Base-by-base conservation (phyloP, 2,113 vertebrate species). In the Gymnorhina tibicen region DNA sequence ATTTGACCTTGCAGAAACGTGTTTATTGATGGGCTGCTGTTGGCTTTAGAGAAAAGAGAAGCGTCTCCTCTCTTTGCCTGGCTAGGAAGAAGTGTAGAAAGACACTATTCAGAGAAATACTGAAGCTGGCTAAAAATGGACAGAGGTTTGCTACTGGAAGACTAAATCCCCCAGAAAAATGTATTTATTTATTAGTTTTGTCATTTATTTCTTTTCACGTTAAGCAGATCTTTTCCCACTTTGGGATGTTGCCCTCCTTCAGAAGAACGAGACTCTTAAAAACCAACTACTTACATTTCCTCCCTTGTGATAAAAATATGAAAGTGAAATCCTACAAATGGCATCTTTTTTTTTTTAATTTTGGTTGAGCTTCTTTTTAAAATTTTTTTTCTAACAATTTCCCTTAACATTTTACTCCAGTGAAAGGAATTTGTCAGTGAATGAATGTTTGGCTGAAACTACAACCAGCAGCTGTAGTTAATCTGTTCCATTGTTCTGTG, bases 391-490 rank as follows among this genome's bases (percentile, higher is more conserved):
- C 39, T 55, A 69, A 46, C 44, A 35, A 70, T 83, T 90, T 90
- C 60, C 62, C 46, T 76, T 26, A 74, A 75, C 64, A 16, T 94
- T 94, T 95, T 52, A 93, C 95, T 93, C 60, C 72, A 91, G 88
- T 84, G 64, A 95, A 77, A 89, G 68, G 80, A 88, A 81, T 92
- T 84, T 92, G 35, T 46, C 32, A 86, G 60, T 94, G 92, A 94
- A 94, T 92, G 75, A 82, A 81, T 37, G 47, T 53, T 91, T 88
- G 75, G 82, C 91, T 94, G 85, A 37, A 88, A 80, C 44, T 68
- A 50, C 64, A 80, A 55, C 72, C 72, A 78, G 64, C 93, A 94
- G 92, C 93, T 96, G 93, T 81, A 86, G 73, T 94, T 89, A 88
- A 96, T 96, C 53, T 88, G 60, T 18, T 42, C 39, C 76, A 90